phyloP scores from a whole-genome alignment of 2,797 vertebrate genomes.

The Emydoidea blandingii region DNA sequence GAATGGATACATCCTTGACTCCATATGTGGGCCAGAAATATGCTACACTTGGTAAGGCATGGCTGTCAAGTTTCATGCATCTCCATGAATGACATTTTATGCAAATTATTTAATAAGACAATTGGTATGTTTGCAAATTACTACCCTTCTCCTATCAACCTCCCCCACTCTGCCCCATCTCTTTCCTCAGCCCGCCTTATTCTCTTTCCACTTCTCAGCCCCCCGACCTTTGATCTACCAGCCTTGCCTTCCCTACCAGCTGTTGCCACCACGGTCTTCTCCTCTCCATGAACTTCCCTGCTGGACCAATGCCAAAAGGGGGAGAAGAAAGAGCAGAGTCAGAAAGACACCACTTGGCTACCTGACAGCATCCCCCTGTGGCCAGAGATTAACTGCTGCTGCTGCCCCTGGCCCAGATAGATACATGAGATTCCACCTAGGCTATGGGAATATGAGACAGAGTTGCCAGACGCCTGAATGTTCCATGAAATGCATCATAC shows the following conservation, averaged over 20 bases:
- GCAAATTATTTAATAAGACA: not conserved
- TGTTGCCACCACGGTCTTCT: not conserved
- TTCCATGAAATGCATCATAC: not conserved
- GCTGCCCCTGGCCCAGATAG: not conserved
- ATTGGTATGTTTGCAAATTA: not conserved
- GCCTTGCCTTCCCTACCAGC: not conserved
- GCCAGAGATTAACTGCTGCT: not conserved
- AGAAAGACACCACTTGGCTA: not conserved
- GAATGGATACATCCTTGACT: fast-evolving
- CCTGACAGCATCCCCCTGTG: not conserved
- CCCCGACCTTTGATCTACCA: not conserved
- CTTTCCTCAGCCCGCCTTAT: not conserved
- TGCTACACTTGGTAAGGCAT: not conserved
- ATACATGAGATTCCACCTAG: not conserved
- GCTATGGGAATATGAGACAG: not conserved
- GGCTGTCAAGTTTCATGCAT: not conserved
- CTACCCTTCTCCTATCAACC: not conserved
- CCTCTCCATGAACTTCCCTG: not conserved
- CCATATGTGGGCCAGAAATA: not conserved
- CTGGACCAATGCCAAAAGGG: not conserved
- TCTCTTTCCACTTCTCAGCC: not conserved
- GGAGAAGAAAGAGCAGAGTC: not conserved
- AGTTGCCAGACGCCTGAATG: not conserved
- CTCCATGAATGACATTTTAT: not conserved
- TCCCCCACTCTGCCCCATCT: not conserved